Conservation (phyloP, 2,888 invertebrate species). For the Phymatocera aterrima region DNA sequence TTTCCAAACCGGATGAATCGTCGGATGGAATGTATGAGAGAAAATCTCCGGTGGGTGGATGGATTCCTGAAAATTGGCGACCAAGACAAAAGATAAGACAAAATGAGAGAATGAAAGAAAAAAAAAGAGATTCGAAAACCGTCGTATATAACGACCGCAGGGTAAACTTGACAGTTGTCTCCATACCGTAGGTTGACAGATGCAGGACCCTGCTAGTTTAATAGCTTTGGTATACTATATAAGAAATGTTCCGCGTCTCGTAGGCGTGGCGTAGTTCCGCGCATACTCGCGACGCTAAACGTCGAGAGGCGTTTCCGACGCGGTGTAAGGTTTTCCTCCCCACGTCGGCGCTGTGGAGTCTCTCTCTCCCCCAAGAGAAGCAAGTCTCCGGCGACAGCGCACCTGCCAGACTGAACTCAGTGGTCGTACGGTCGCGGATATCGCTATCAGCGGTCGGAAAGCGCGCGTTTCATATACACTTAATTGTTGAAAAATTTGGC, state of each 20-base stretch:
- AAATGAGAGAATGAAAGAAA: neutral
- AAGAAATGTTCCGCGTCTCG: conserved; percentile 17
- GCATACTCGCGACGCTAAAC: conserved; percentile 38
- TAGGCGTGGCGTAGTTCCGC: conserved; percentile 40
- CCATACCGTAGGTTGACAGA: neutral
- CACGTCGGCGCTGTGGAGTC: conserved; percentile 37
- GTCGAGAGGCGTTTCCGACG: conserved; percentile 38
- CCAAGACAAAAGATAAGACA: neutral
- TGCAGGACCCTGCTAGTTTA: neutral
- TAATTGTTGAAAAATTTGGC: neutral
- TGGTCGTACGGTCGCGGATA: conserved; percentile 41
- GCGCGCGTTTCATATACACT: conserved; percentile 8
- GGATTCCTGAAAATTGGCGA: neutral
- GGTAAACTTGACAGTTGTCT: neutral
- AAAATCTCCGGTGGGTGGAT: too few species aligned
- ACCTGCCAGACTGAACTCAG: conserved; percentile 43
- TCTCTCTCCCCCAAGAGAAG: neutral
- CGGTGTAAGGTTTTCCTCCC: neutral
- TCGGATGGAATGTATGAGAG: too few species aligned
- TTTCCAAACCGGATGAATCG: too few species aligned
- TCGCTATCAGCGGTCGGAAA: conserved; percentile 6
- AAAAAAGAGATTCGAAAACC: neutral
- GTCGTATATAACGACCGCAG: neutral
- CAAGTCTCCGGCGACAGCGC: conserved; percentile 33
- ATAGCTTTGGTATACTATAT: conserved; percentile 6